A percentile compares a stretch with the other conserved stretches of the same genome.
Evolutionary conservation across 2,113 vertebrate genomes (phyloP).

Genomic region (Forbesichthys agassizii): DNA sequence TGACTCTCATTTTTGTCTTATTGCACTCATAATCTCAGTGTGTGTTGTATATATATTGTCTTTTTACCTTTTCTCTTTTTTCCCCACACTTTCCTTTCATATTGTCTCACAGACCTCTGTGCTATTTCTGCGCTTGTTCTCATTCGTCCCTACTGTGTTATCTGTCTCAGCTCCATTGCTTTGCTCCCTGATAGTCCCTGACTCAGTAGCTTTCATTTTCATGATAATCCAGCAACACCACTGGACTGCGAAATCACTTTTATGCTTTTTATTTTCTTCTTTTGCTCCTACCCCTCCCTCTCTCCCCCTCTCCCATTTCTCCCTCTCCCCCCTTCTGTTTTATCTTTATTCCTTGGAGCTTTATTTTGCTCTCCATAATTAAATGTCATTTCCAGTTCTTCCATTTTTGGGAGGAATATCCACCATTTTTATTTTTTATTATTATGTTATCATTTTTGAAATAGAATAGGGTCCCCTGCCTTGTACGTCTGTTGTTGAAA

Average conservation of each 20-base stretch:
- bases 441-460: slow-evolving; percentile 59
- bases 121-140: slow-evolving; percentile 55
- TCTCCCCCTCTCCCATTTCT: slow-evolving; percentile 23
- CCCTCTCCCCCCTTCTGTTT: slow-evolving; percentile 47
- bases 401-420: slow-evolving; percentile 46
- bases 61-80: slow-evolving; percentile 70
- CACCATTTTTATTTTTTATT: slow-evolving; percentile 9
- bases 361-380: slow-evolving; percentile 80
- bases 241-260: slow-evolving; percentile 78
- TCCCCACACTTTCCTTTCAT: slow-evolving; percentile 59
- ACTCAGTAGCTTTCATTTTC: slow-evolving; percentile 81
- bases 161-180: slow-evolving; percentile 75
- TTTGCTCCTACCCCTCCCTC: slow-evolving; percentile 26
- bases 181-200: slow-evolving; percentile 76
- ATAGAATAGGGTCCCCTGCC: slow-evolving; percentile 36
- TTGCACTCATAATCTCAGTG: slow-evolving; percentile 71
- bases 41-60: slow-evolving; percentile 76
- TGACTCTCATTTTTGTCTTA: slow-evolving; percentile 72
- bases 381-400: slow-evolving; percentile 75
- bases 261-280: slow-evolving; percentile 45
- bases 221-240: slow-evolving; percentile 79
- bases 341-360: slow-evolving; percentile 77
- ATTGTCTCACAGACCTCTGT: slow-evolving; percentile 64
- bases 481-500: slow-evolving; percentile 11
- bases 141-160: slow-evolving; percentile 68